A percentile compares a stretch with the other conserved stretches of the same genome.
phyloP scores from a whole-genome alignment of 1,140 invertebrate species.

The Sarcophaga peregrina region DNA sequence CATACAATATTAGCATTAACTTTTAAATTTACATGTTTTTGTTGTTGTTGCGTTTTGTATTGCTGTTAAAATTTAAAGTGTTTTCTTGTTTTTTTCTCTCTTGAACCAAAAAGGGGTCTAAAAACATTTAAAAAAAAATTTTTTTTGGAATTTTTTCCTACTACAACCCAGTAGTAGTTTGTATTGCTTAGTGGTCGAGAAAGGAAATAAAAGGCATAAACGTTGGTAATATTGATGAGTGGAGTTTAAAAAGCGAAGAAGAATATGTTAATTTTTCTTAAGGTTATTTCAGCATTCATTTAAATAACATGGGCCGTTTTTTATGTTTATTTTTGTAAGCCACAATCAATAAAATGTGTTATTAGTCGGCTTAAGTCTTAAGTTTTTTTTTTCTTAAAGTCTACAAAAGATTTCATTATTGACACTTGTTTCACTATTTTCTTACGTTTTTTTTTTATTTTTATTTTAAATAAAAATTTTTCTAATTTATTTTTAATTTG shows the following conservation, averaged over 20 bases:
- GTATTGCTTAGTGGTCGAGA: not conserved
- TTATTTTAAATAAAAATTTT: no score
- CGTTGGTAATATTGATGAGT: not conserved
- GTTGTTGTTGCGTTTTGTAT: no score
- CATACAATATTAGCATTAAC: no score
- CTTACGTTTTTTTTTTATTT: not conserved
- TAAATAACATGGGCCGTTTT: not conserved
- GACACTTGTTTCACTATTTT: conserved; percentile 11
- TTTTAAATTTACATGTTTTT: no score
- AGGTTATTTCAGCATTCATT: no score
- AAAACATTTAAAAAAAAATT: not conserved
- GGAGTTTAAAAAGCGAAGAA: not conserved
- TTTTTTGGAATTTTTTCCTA: not conserved
- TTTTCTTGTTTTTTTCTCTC: not conserved
- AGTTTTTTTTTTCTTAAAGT: not conserved
- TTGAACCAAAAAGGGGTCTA: not conserved
- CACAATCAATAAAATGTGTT: conserved; percentile 34
- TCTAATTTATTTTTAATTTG: conserved; percentile 1
- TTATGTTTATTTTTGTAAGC: no score
- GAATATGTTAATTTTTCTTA: not conserved
- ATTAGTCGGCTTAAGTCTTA: conserved; percentile 30
- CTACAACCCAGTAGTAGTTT: not conserved
- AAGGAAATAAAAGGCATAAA: conserved; percentile 15
- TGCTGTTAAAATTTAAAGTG: not conserved
- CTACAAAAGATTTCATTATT: conserved; percentile 11